Conservation (phyloP, 2,113 vertebrate species). For the Myrmecobius fasciatus region DNA sequence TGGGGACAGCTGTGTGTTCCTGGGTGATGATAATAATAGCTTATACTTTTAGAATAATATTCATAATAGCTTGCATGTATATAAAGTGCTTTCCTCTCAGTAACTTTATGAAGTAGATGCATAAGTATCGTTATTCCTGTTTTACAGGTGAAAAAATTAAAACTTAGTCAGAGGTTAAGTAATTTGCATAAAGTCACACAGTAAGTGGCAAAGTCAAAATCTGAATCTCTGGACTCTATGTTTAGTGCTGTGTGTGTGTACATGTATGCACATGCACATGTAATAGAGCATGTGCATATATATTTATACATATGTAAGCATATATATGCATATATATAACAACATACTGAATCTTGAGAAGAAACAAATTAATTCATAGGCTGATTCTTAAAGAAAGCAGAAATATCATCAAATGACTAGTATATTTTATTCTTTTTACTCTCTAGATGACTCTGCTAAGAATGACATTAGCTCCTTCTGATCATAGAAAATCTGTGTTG, state of each 20-base stretch:
- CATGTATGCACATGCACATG: too few species aligned
- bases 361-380: neutral
- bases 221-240: neutral
- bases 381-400: neutral
- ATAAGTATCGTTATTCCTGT: neutral
- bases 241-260: neutral
- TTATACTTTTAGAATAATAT: neutral
- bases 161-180: neutral
- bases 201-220: neutral
- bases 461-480: neutral
- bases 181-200: neutral
- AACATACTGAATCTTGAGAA: neutral
- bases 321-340: neutral
- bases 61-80: neutral
- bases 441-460: neutral
- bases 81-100: neutral
- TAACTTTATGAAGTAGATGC: neutral
- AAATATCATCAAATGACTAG: neutral
- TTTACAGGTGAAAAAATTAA: neutral
- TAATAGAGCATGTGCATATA: too few species aligned
- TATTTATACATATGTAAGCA: too few species aligned
- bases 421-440: neutral
- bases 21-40: neutral
- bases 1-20: neutral
- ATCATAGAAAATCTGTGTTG: neutral